A percentile compares a stretch with the other conserved stretches of the same genome.
phyloP scores from a whole-genome alignment of 2,888 invertebrate genomes.

The Diaperis boleti region DNA sequence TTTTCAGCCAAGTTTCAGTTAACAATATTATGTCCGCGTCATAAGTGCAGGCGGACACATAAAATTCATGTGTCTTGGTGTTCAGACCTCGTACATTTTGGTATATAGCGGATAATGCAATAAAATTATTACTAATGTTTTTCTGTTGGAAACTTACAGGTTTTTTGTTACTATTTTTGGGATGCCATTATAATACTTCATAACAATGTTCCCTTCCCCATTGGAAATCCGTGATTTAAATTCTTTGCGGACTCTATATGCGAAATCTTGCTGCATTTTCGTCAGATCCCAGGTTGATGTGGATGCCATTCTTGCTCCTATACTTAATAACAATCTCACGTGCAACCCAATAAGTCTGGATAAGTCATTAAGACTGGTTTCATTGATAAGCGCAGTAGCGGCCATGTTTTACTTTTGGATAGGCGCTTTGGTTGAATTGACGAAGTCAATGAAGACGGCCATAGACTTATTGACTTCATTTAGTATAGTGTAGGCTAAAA shows the following conservation, averaged over 20 bases:
- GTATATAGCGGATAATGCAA: no score
- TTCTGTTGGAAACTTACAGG: slow-evolving; percentile 1
- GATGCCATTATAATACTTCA: slow-evolving; percentile 1
- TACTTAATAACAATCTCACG: not conserved
- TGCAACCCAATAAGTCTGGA: no score
- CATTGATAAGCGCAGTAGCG: no score
- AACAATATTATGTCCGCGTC: not conserved
- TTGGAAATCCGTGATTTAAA: not conserved
- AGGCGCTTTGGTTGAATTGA: no score
- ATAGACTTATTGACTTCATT: no score
- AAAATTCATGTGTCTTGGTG: slow-evolving; percentile 2
- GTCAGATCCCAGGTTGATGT: slow-evolving; percentile 2
- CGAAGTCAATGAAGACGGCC: no score
- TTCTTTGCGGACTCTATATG: slow-evolving; percentile 1
- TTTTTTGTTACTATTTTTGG: slow-evolving; percentile 3
- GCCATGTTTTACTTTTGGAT: no score
- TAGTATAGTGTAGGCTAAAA: no score
- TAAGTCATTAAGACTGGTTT: no score
- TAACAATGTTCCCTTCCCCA: not conserved
- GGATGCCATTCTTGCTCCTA: not conserved
- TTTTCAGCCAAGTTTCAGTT: not conserved
- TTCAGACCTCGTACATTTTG: slow-evolving; percentile 6
- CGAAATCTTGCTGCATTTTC: not conserved
- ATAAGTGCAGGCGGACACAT: not conserved
- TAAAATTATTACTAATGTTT: no score